phyloP scores from a whole-genome alignment of 2,797 vertebrate species.

The Astyanax mexicanus region DNA sequence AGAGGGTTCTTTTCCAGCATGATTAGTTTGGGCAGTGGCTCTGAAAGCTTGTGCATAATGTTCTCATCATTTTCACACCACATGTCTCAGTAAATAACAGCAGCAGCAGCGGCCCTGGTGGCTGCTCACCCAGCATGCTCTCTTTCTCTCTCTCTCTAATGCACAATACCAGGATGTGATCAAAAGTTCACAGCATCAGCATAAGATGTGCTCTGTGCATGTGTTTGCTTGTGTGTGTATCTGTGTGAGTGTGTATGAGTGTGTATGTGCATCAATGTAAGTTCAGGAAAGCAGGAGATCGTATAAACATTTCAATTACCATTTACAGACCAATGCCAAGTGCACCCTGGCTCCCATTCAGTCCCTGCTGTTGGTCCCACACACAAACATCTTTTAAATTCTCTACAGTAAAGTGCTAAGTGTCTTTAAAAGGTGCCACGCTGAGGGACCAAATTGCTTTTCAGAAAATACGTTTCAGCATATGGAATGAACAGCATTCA shows the following conservation, averaged over 20 bases:
- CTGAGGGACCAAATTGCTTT: slow-evolving; percentile 1
- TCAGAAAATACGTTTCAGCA: slow-evolving; percentile 5
- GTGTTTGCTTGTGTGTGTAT: not conserved
- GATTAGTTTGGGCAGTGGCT: slow-evolving; percentile 58
- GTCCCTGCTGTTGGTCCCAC: not conserved
- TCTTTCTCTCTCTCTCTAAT: slow-evolving; percentile 19
- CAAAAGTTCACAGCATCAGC: slow-evolving; percentile 47
- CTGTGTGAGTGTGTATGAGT: slow-evolving; percentile 14
- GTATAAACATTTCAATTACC: slow-evolving; percentile 41
- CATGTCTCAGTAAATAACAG: slow-evolving; percentile 66
- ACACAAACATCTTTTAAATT: not conserved
- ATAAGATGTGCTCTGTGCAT: not conserved
- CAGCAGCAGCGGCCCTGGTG: slow-evolving; percentile 41
- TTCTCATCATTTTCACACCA: slow-evolving; percentile 68
- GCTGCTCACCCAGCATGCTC: slow-evolving; percentile 36
- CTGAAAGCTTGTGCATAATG: slow-evolving; percentile 62
- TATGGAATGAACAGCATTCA: slow-evolving; percentile 14
- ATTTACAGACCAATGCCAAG: slow-evolving; percentile 26
- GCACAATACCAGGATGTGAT: slow-evolving; percentile 46
- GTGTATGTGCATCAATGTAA: not conserved
- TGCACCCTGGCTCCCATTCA: not conserved
- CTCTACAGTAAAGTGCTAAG: not conserved
- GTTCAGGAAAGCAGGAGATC: not conserved
- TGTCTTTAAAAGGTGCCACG: not conserved
- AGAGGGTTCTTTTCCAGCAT: slow-evolving; percentile 47